Conservation (phyloP, 2,113 vertebrate genomes). For the Himantopus leucocephalus region DNA sequence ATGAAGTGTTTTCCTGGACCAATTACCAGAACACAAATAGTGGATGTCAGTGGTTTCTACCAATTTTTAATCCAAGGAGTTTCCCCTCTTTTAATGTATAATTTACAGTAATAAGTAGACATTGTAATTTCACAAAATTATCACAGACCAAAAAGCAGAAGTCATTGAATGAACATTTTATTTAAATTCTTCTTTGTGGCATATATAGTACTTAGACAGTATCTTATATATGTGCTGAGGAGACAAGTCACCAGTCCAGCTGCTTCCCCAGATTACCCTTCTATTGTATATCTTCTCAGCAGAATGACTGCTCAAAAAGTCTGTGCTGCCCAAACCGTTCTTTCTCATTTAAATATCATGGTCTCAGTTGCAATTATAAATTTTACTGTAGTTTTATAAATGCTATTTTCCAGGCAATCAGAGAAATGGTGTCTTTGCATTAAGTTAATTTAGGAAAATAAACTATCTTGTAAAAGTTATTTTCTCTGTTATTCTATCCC, state of each 20-base stretch:
- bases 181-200: neutral
- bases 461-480: neutral
- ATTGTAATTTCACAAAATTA: neutral
- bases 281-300: neutral
- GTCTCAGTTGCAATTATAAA: neutral
- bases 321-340: neutral
- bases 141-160: neutral
- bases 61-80: neutral
- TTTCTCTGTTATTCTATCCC: neutral
- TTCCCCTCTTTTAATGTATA: neutral
- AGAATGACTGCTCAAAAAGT: neutral
- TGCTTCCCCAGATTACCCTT: neutral
- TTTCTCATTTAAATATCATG: neutral
- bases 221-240: neutral
- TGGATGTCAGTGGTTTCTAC: neutral
- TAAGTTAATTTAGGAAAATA: neutral
- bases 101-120: neutral
- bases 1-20: neutral
- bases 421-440: neutral
- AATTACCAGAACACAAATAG: neutral
- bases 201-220: neutral
- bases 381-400: neutral
- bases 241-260: neutral
- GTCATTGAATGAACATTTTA: neutral
- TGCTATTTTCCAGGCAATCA: neutral